These are phyloP conservation scores for Oligia strigilis DNA, from an alignment of 2,888 invertebrate species.

Conservation along the genomic window DNA sequence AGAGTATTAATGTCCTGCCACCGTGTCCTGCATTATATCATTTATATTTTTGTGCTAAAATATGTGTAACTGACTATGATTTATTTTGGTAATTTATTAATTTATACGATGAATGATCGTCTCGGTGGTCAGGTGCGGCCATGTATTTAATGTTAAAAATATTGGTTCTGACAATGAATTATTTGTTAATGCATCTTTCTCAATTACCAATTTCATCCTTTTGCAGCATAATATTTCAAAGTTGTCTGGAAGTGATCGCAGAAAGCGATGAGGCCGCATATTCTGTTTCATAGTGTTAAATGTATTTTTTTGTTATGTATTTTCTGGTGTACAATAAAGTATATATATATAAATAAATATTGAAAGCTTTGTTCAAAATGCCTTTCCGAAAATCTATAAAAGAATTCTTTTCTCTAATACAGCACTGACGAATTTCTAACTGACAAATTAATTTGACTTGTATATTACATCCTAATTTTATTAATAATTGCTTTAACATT, in stretches of 20 bases:
- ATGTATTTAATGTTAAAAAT: slow-evolving; percentile 14
- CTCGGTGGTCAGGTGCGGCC: neutral
- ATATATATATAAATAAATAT: neutral
- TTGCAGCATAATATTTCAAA: neutral
- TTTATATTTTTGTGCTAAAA: slow-evolving; percentile 30
- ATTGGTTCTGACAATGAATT: slow-evolving; percentile 18
- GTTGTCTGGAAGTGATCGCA: neutral
- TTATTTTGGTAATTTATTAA: slow-evolving; percentile 48
- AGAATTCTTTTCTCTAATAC: neutral
- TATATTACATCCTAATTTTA: too few relatives aligned
- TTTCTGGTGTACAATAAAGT: neutral
- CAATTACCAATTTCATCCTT: neutral
- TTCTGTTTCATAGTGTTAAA: neutral
- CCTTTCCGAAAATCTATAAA: neutral
- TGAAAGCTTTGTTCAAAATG: neutral
- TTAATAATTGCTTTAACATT: too few relatives aligned
- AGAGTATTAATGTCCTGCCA: slow-evolving; percentile 46
- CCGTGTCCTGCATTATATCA: slow-evolving; percentile 37
- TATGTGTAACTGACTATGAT: slow-evolving; percentile 40
- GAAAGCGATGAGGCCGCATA: neutral
- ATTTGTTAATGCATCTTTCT: neutral
- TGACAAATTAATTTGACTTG: too few relatives aligned
- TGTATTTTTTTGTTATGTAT: neutral
- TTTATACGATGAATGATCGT: slow-evolving; percentile 30
- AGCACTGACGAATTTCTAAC: too few relatives aligned